Base-by-base conservation (phyloP, 2,888 invertebrate species). In the Drosophila ustulata region DNA sequence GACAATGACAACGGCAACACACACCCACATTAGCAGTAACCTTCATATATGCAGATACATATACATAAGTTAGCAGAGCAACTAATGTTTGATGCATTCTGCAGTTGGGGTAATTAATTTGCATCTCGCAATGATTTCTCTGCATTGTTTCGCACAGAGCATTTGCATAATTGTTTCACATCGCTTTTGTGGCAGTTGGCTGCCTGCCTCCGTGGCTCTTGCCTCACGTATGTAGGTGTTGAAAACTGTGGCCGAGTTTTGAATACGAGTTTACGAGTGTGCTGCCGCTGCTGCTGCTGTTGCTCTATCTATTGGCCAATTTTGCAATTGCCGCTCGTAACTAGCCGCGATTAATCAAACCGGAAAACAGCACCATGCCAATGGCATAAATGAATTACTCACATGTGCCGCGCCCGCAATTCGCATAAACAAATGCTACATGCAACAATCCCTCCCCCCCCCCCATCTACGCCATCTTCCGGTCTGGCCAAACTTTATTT, bases 121-220 rank as follows among this genome's bases (percentile, higher is more conserved):
- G 73, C 67, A 71, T 75, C 84, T 86, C 75, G 78, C 76, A 84
- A 88, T 88, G 84, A 84, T 84, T 84, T 84, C 86, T 78, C 75
- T 58, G 68, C 80, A 83, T 71, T 80, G 88, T 83, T 88, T 82
- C 67, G 59, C 77, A 56, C 69, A 50, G 39, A 68, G 56, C 58
- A 84, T 84, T 84, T 84, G 83, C 83, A 84, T 84, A 84, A 88
- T 84, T 84, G 80, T 83, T 76, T 88, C 83, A 71, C 88, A 78
- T 78, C 70, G 69, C 78, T 77, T 63, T 65, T 67, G 52, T 41
- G 66, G 50, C 53, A 30, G 45, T 43, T 52, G 61, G 5, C 25
- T 41, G 66, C 3, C 26, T n/a, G 32, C 49, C 13, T 28, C 30
- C 1, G 6, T 3, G 30, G 18, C 56, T 45, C 55, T 63, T 64